Conservation (phyloP, 1,140 invertebrate genomes). For the Habropoda laboriosa region DNA sequence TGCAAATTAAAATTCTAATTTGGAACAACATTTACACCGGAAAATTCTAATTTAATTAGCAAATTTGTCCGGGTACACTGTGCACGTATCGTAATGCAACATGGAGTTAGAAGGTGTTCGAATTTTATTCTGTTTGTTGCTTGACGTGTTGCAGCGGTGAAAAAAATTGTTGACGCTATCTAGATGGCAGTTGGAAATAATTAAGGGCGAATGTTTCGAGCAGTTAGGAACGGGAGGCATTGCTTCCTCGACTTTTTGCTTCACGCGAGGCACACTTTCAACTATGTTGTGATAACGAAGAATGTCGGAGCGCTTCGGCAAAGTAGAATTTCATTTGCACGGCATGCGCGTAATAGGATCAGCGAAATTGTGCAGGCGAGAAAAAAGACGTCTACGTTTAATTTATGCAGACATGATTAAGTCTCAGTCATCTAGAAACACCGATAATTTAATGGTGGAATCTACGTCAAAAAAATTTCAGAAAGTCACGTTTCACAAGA, state of each 20-base stretch:
- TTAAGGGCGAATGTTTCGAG: slow-evolving; percentile 2
- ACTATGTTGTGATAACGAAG: slow-evolving; percentile 12
- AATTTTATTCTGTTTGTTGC: too few species aligned
- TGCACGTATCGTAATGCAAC: too few species aligned
- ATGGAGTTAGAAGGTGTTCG: too few species aligned
- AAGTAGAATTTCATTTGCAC: not conserved
- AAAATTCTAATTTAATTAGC: too few species aligned
- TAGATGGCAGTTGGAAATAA: not conserved
- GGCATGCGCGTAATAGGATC: not conserved
- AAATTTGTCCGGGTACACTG: too few species aligned
- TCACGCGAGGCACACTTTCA: not conserved
- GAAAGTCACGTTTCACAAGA: too few species aligned
- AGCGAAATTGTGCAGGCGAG: not conserved
- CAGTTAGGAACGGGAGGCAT: not conserved
- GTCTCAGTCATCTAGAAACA: not conserved
- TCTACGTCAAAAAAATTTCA: not conserved
- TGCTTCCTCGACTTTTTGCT: slow-evolving; percentile 5
- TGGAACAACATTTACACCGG: too few species aligned
- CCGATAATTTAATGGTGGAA: too few species aligned
- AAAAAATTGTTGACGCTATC: not conserved
- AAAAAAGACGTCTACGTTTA: not conserved
- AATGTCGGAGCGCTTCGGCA: not conserved
- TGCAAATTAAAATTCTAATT: too few species aligned
- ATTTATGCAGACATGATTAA: not conserved
- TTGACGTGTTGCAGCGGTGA: too few species aligned